A percentile compares a stretch with the other conserved stretches of the same genome.
These are phyloP conservation scores for Ageneiosus marmoratus DNA, from an alignment of 2,113 vertebrate species.

Conservation along the genomic window DNA sequence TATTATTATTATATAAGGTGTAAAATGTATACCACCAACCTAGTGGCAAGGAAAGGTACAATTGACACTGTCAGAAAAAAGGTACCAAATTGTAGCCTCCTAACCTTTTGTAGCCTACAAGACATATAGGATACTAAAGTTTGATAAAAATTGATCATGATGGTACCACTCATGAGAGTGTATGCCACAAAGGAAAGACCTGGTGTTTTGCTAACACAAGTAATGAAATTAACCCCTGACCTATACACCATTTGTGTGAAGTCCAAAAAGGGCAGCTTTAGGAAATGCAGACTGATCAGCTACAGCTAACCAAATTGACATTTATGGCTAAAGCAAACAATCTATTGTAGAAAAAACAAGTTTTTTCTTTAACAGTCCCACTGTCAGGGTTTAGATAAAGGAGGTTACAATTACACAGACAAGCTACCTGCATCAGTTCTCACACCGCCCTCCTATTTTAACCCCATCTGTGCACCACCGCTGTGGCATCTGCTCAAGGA, in stretches of 20 bases:
- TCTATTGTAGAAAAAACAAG: neutral
- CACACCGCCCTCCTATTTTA: constrained; percentile 41
- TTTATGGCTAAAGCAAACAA: constrained; percentile 45
- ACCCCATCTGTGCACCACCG: constrained; percentile 53
- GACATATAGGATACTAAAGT: neutral
- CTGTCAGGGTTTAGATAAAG: constrained; percentile 21
- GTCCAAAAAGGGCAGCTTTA: neutral
- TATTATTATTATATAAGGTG: neutral
- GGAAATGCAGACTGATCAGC: neutral
- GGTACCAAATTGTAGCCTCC: neutral
- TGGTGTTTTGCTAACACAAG: neutral
- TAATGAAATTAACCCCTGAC: constrained; percentile 11
- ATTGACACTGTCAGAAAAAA: neutral
- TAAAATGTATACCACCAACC: neutral
- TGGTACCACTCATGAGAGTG: neutral
- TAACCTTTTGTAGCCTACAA: neutral
- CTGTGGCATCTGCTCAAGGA: constrained; percentile 61
- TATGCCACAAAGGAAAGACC: neutral
- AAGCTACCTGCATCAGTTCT: constrained; percentile 34
- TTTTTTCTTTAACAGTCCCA: neutral
- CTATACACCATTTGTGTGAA: constrained; percentile 14
- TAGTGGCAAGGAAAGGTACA: neutral
- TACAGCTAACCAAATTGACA: constrained; percentile 33
- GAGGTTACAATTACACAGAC: constrained; percentile 9
- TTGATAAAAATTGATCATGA: neutral